Percentiles rank a stretch among this genome's conserved stretches.
Evolutionary conservation across 2,797 vertebrate genomes (phyloP).

Genomic region (Acestrorhynchus altus): DNA sequence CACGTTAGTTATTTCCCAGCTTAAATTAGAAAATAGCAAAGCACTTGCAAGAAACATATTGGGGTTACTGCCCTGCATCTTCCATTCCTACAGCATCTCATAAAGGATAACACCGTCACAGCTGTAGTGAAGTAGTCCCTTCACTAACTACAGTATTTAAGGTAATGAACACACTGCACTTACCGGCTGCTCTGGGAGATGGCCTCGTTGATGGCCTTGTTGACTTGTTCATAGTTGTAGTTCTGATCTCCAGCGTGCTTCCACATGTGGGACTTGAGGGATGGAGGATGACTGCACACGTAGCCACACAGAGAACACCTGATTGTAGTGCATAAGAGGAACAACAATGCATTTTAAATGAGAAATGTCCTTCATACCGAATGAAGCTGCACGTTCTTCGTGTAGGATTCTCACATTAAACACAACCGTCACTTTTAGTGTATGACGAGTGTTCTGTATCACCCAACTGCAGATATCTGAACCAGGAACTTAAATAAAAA

Average conservation of each 20-base stretch:
- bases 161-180: slow-evolving; percentile 8
- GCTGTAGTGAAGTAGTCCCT: too few relatives aligned
- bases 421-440: too few relatives aligned
- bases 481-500: too few relatives aligned
- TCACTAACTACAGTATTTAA: background rate
- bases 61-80: too few relatives aligned
- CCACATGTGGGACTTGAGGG: slow-evolving; percentile 99
- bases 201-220: slow-evolving; percentile 96
- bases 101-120: background rate
- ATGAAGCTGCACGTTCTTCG: too few relatives aligned
- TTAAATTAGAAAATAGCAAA: too few relatives aligned
- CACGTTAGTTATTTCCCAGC: too few relatives aligned
- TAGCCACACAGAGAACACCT: slow-evolving; percentile 99
- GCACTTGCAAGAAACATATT: too few relatives aligned
- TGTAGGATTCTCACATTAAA: too few relatives aligned
- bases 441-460: too few relatives aligned
- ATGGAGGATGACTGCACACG: slow-evolving; percentile 96
- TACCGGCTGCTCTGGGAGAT: slow-evolving; percentile 96
- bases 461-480: too few relatives aligned
- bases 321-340: slow-evolving; percentile 45
- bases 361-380: background rate
- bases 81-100: too few relatives aligned
- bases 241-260: slow-evolving; percentile 98
- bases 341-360: background rate
- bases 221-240: slow-evolving; percentile 99